Evolutionary conservation across 2,888 invertebrate species (phyloP), one percentile per base, ranked within the genome.

Genomic region (Catocala fraxini): DNA sequence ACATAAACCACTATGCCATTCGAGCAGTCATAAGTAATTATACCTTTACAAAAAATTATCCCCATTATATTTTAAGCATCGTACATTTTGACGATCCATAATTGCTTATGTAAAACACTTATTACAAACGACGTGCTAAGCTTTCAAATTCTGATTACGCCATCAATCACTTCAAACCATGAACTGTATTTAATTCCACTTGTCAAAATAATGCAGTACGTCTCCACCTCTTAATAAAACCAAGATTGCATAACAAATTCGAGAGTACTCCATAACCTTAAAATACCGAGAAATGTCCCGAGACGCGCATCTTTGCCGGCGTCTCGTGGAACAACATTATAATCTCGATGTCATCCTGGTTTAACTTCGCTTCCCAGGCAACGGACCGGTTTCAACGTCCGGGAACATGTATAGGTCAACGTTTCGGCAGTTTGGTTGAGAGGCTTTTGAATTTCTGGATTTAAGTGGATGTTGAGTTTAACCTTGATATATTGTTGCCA

Each of bases 371-470:
- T 67, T 74, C 65, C 75, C 72, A 72, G 76, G 73, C 73, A 64
- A 60, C 33, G 59, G 73, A 81, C 82, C 74, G 74, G 82, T 81
- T 80, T 56, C 55, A 63, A 59, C 43, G 51, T 61, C 59, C 68
- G 42, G 74, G 64, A 65, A 65, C 55, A 51, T 43, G 64, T 54
- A 45, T 54, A 60, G 65, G 59, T 59, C 64, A 48, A 48, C 51
- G 63, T 59, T 63, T 59, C 65, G 49, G 70, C 56, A 63, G 63
- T 73, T 68, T 63, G 56, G 63, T 65, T 65, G 52, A 60, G 65
- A 51, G 59, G 51, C 51, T 64, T 73, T 61, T 62, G 70, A 53
- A 72, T 35, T 56, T 60, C 25, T 59, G 52, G 49, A 59, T 53
- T 63, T 25, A 25, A 25, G 64, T 61, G 64, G 42, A 58, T 48